phyloP scores from a whole-genome alignment of 2,113 vertebrate genomes.

The Periophthalmus modestus region DNA sequence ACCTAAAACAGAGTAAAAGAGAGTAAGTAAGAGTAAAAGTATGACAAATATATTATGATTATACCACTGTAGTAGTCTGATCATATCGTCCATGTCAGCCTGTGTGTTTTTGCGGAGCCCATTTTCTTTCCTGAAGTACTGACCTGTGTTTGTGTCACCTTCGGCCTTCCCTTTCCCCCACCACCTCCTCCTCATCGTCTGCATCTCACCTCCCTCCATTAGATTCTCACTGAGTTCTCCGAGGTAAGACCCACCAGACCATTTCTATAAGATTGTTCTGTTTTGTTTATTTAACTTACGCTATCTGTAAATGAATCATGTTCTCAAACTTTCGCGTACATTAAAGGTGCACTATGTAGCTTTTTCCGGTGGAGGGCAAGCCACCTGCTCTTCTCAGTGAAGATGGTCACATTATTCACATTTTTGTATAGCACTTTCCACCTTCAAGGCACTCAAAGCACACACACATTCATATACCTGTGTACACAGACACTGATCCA shows the following conservation, averaged over 20 bases:
- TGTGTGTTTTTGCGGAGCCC: conserved; percentile 52
- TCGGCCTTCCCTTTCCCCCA: conserved; percentile 77
- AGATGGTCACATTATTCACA: too few species aligned
- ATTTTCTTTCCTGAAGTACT: conserved; percentile 27
- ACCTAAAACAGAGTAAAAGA: too few species aligned
- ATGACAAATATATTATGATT: too few species aligned
- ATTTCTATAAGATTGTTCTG: conserved; percentile 70
- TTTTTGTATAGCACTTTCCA: too few species aligned
- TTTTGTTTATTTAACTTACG: conserved; percentile 1
- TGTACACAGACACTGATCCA: too few species aligned
- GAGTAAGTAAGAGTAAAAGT: too few species aligned
- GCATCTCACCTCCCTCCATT: conserved; percentile 84
- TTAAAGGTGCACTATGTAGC: neutral
- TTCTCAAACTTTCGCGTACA: neutral
- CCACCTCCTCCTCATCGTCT: conserved; percentile 68
- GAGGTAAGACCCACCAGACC: conserved; percentile 90
- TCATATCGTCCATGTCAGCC: neutral
- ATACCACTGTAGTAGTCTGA: neutral
- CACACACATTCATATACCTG: too few species aligned
- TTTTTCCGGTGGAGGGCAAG: neutral
- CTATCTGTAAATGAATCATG: neutral
- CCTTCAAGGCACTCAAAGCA: too few species aligned
- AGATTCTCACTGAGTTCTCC: conserved; percentile 99
- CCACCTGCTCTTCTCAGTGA: neutral
- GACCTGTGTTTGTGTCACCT: conserved; percentile 77